Base-by-base conservation (phyloP, 2,888 invertebrate genomes). In the Steinernema carpocapsae region DNA sequence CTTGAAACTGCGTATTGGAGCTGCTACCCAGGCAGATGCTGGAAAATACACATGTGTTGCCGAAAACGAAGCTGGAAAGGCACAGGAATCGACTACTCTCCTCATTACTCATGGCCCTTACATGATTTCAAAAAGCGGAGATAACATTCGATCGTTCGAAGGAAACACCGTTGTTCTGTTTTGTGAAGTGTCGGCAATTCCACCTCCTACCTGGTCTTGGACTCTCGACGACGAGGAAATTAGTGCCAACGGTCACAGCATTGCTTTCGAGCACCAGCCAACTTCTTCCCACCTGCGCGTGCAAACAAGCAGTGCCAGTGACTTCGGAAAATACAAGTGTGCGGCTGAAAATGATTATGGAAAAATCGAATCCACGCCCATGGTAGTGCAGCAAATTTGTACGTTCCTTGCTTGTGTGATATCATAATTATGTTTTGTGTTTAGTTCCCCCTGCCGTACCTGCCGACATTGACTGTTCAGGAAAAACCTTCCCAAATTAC, bases 181-280 rank as follows among this genome's bases (percentile, higher is more conserved):
- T 59, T 84, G 84, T 70, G 80, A 79, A 19, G 83, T 78, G 2
- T 78, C 80, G 0, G 82, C 83, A 14, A 81, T 83, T 17, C 84
- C 84, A 14, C 76, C 71, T 17, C 78, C 83, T 7, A 76, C 74
- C 26, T 83, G 80, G 82, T 75, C 70, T 14, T 83, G 83, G 83
- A 71, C 56, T 17, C 78, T 72, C 24, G 73, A 81, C 70, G 82
- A 78, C 43, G 52, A 76, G 26, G 79, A 82, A 72, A 76, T 79
- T 46, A 48, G 64, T 26, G 71, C 72, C 17, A 59, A 70, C 26
- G 70, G 74, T 4, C 74, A 45, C 7, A 59, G 43, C 1, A 71
- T 82, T 22, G 43, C 75, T 70, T 79, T 83, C 48, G 78, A 79
- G 42, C 72, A 73, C 24, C 74, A 77, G 26, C 56, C 64, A 2